phyloP scores from a whole-genome alignment of 2,113 vertebrate species.

The Gymnorhina tibicen region DNA sequence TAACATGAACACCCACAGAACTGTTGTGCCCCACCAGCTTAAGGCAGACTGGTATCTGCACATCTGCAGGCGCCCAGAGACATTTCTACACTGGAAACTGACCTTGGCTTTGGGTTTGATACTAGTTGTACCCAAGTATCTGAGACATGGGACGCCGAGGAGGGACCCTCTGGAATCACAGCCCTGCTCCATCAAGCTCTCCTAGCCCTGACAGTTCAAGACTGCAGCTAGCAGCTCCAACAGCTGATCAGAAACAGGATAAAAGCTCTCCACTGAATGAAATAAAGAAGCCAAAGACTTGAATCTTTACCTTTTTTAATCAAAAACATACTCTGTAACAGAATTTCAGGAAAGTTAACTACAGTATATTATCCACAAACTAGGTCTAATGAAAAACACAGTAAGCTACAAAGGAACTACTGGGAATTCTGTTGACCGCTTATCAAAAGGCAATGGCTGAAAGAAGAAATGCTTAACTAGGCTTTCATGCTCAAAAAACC shows the following conservation, averaged over 20 bases:
- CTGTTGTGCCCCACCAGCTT: not conserved
- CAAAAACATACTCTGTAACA: conserved; percentile 73
- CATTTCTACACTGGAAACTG: not conserved
- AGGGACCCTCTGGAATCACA: not conserved
- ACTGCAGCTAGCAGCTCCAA: not conserved
- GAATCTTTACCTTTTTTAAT: conserved; percentile 67
- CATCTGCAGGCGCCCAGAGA: not conserved
- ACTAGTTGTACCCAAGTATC: not conserved
- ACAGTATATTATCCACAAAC: conserved; percentile 66
- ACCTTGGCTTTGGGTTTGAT: not conserved
- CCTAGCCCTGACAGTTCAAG: not conserved
- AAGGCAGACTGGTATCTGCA: not conserved
- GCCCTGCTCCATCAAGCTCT: not conserved
- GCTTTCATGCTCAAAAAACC: not conserved
- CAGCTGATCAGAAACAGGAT: not conserved
- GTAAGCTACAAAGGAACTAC: conserved; percentile 63
- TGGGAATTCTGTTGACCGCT: conserved; percentile 36
- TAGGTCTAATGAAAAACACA: conserved; percentile 59
- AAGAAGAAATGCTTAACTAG: not conserved
- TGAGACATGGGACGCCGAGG: not conserved
- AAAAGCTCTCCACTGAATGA: not conserved
- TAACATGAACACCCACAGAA: not conserved
- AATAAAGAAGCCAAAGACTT: not conserved
- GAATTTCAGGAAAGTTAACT: conserved; percentile 68
- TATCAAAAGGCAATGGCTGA: conserved; percentile 44